Conservation (phyloP, 2,113 vertebrate species). For the Caretta caretta region DNA sequence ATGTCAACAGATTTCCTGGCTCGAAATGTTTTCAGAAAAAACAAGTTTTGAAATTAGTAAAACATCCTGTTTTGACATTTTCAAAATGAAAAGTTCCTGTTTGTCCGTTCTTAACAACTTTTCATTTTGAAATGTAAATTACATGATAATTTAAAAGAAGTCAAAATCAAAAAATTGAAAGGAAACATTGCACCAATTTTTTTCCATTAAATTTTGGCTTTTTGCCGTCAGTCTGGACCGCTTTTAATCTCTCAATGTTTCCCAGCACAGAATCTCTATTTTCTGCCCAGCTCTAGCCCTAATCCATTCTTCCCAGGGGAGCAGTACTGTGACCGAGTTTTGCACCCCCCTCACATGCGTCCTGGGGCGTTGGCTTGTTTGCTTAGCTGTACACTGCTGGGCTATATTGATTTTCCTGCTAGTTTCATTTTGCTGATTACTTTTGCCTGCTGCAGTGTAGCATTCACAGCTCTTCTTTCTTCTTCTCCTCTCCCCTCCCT, state of each 20-base stretch:
- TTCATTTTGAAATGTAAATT: background rate
- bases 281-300: background rate
- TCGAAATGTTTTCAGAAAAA: background rate
- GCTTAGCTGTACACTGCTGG: background rate
- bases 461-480: conserved; percentile 82
- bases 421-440: conserved; percentile 56
- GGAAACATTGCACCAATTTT: background rate
- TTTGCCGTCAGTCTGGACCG: background rate
- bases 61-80: too few species aligned
- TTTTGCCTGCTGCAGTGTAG: conserved; percentile 58
- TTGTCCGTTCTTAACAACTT: background rate
- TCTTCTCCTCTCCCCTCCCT: conserved; percentile 76
- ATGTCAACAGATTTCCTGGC: background rate
- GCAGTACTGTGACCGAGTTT: background rate
- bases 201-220: background rate
- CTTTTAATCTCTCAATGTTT: background rate
- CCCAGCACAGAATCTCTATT: background rate
- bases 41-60: too few species aligned
- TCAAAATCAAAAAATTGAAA: background rate
- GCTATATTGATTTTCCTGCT: background rate
- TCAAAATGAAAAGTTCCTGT: background rate
- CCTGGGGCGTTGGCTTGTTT: background rate
- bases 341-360: background rate
- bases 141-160: background rate
- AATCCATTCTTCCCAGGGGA: accelerated